These are phyloP conservation scores for Drosophila ironensis DNA, from an alignment of 1,140 invertebrate species.

Conservation along the genomic window DNA sequence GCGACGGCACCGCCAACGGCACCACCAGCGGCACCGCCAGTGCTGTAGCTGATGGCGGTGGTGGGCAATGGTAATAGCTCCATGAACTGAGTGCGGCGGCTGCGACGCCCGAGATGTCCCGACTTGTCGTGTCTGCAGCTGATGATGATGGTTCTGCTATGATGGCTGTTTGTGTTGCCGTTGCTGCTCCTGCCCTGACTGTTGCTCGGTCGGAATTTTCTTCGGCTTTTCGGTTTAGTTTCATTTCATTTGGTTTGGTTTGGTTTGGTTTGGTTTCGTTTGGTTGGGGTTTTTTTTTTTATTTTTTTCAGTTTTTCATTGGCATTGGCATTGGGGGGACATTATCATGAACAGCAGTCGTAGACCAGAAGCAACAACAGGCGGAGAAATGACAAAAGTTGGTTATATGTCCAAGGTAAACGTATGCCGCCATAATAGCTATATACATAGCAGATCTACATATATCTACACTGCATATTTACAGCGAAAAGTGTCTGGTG, in stretches of 20 bases:
- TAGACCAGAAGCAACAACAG: too few relatives aligned
- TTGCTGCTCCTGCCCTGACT: not conserved
- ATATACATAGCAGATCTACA: not conserved
- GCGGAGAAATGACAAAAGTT: not conserved
- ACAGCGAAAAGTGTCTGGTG: not conserved
- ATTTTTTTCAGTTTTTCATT: too few relatives aligned
- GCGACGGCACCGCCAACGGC: too few relatives aligned
- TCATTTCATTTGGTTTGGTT: too few relatives aligned
- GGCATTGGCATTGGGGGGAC: too few relatives aligned
- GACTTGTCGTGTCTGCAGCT: too few relatives aligned
- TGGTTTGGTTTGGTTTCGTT: too few relatives aligned
- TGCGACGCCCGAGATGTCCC: too few relatives aligned
- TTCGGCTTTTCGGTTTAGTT: not conserved
- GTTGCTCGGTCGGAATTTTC: too few relatives aligned
- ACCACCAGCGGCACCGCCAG: too few relatives aligned
- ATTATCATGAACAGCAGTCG: not conserved
- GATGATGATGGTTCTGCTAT: too few relatives aligned
- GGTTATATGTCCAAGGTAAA: not conserved
- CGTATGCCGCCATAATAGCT: not conserved
- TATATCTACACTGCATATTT: not conserved
- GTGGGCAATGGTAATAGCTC: not conserved
- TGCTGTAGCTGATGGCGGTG: not conserved
- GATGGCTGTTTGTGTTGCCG: not conserved
- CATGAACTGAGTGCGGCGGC: slow-evolving; percentile 9
- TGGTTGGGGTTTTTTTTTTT: too few relatives aligned